These are phyloP conservation scores for Dendrolimus kikuchii DNA, from an alignment of 1,140 invertebrate species.

Conservation along the genomic window DNA sequence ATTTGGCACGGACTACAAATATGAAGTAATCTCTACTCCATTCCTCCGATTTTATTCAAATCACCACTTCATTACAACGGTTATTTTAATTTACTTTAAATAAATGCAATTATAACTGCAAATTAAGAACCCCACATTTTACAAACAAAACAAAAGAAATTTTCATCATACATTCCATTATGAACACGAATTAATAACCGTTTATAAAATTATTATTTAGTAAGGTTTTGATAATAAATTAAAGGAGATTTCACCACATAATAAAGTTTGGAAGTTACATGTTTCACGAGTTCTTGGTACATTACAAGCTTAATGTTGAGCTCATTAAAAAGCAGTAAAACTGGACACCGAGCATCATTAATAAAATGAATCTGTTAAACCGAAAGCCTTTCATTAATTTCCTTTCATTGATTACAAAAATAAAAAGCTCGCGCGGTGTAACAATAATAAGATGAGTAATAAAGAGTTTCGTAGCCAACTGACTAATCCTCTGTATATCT, in stretches of 20 bases:
- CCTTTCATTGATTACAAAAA: too few relatives aligned
- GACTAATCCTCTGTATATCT: too few relatives aligned
- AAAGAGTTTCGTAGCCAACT: too few relatives aligned
- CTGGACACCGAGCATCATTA: slow-evolving; percentile 11
- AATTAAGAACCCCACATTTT: slow-evolving; percentile 21
- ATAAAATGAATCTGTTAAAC: too few relatives aligned
- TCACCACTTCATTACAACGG: too few relatives aligned
- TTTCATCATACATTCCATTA: slow-evolving; percentile 13
- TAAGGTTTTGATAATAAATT: slow-evolving; percentile 14
- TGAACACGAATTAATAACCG: slow-evolving; percentile 2
- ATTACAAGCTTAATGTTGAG: slow-evolving; percentile 26
- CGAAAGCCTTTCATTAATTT: too few relatives aligned
- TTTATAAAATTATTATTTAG: slow-evolving; percentile 3
- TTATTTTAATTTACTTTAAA: slow-evolving; percentile 10
- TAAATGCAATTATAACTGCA: slow-evolving; percentile 26
- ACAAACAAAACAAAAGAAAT: slow-evolving; percentile 18
- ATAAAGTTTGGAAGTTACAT: slow-evolving; percentile 28
- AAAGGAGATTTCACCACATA: slow-evolving; percentile 24
- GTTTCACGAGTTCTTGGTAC: slow-evolving; percentile 22
- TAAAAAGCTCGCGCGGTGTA: too few relatives aligned
- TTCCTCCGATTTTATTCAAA: too few relatives aligned
- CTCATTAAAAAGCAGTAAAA: slow-evolving; percentile 40
- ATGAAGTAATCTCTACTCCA: too few relatives aligned
- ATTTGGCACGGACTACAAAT: too few relatives aligned
- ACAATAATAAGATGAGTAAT: too few relatives aligned